Base-by-base conservation (phyloP, 2,113 vertebrate species). In the Eubucco bourcierii region DNA sequence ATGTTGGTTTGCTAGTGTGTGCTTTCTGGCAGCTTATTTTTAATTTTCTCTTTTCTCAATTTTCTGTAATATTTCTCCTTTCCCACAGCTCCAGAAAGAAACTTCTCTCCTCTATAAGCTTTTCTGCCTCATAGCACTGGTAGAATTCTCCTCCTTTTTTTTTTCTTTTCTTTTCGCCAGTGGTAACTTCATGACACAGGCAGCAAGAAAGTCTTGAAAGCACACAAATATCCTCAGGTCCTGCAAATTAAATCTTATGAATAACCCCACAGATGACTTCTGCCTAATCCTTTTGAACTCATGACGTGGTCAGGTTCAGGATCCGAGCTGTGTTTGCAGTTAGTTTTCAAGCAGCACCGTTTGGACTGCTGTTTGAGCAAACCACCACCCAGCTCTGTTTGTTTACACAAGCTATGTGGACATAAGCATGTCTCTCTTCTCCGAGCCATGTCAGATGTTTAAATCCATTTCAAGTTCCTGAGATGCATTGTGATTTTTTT, bases 271-370 rank as follows among this genome's bases (percentile, higher is more conserved):
- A 13, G 33, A 31, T 74, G 47, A 27, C 53, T 76, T 76, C 64
- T 71, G 27, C 33, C 34, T 67, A 28, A 44, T 77, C 25, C 29
- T 61, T 76, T 77, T 61, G 44, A 76, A 67, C 28, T 75, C 0
- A 0, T n/a, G 17, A 17, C 0, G 2, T 4, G 9, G 23, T 24
- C 1, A 2, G 21, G 47, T 37, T 83, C 1, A 10, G 60, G 29
- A 20, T 61, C 63, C 0, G 12, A 65, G 27, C 6, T 21, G 18
- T 52, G 31, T 37, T 75, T 84, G 66, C 28, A 58, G 6, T 29
- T 59, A 46, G 19, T 55, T 68, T 61, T 55, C 25, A 76, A 75
- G 60, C 84, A 29, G 23, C 39, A 37, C 53, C 1, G 6, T 75
- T 60, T 81, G 56, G 59, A 12, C 55, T 63, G 27, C 7, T 92